Base-by-base conservation (phyloP, 2,797 vertebrate genomes). In the Sebastolobus alascanus region DNA sequence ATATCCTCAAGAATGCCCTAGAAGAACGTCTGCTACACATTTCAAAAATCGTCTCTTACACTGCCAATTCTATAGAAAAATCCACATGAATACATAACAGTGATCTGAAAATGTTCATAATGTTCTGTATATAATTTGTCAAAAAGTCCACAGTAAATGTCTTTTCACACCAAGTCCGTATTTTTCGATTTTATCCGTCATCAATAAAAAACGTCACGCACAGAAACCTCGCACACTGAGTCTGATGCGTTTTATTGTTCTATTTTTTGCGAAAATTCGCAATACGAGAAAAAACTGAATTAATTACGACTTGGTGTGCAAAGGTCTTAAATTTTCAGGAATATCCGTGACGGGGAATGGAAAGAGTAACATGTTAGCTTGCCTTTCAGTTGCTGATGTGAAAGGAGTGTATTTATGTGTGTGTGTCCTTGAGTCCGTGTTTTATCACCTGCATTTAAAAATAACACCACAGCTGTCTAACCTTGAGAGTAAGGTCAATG, bases 361-460 rank as follows among this genome's bases (percentile, higher is more conserved):
- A 52, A 71, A 35, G 76, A 13, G 25, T n/a, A 10, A 54, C 3
- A 27, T 35, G 20, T 64, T 55, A 18, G 2, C 9, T 25, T 58
- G 54, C 75, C 52, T 79, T 70, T 66, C n/a, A 74, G 64, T 35
- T 66, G 22, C 66, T 63, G 54, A 68, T 78, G 60, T 74, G 56
- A 64, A 78, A 63, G 20, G 29, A 37, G 11, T 69, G 55, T 35
- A 50, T 54, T 52, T 66, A 22, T 46, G 64, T 65, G 40, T 67
- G 76, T 14, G 59, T 80, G 83, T 79, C 86, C 86, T 77, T 88
- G 73, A 60, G 6, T 80, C 18, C 33, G 60, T 56, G 75, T 76
- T 89, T 88, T 73, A 89, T 79, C 59, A 79, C 82, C 87, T 85
- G 71, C 66, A 50, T 83, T 90, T 89, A 69, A 86, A 90, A 85